Base-by-base conservation (phyloP, 2,888 invertebrate genomes). In the Drosophila seclusa region DNA sequence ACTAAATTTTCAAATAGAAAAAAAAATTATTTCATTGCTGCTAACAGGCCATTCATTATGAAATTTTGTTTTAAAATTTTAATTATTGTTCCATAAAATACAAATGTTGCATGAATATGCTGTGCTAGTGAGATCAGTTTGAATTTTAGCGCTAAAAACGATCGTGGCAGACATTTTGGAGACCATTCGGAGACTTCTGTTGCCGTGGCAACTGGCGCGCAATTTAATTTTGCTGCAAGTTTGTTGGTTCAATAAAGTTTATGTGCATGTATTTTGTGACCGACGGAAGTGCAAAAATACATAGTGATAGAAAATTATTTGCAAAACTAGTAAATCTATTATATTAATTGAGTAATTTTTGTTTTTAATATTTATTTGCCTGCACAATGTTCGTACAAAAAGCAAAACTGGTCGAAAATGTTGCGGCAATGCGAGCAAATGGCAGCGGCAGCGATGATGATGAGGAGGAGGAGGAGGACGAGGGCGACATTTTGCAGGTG, bases 401-500 rank as follows among this genome's bases (percentile, higher is more conserved):
- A 62, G 93, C 83, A 64, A 90, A 91, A 78, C 86, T 92, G 59
- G 91, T 91, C 34, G 89, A 92, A 62, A 88, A 91, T 87, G 92
- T 94, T 52, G 93, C 93, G 73, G 94, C 94, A 50, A 89, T 82
- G 73, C 90, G 83, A 13, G 89, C 67, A 24, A 82, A 81, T 48
- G 90, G 74, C 18, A 94, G 94, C n/a, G 94, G 94, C 55, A 94
- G 94, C 73, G 94, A 94, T 61, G 95, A 95, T 32, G 94, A 94
- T 57, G 95, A 95, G 53, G 94, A 94, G 68, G 95, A 95, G 72
- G 95, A 95, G 71, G 95, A 95, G 91, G 95, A 95, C 92, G 91
- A 91, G 76, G 93, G 92, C 59, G 92, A 93, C 79, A 82, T 93
- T 76, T 79, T 93, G 72, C 93, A 93, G 93, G 91, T 91, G 90